phyloP scores from a whole-genome alignment of 1,140 invertebrate genomes.

The Luehdorfia chinensis region DNA sequence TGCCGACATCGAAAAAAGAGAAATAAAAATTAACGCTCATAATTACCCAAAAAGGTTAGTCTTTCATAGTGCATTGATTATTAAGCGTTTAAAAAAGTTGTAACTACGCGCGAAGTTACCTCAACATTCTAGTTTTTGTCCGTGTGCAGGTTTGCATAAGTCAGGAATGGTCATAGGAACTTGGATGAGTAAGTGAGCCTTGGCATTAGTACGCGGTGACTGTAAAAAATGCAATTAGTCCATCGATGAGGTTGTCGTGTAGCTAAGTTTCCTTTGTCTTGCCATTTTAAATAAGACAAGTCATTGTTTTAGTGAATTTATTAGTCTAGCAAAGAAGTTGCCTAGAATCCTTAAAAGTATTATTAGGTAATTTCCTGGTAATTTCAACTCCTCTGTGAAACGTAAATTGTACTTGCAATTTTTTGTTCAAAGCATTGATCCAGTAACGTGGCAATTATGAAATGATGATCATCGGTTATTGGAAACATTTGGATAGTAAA shows the following conservation, averaged over 20 bases:
- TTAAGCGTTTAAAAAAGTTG: constrained; percentile 35
- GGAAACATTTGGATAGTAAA: no score
- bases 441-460: no score
- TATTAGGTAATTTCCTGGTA: constrained; percentile 38
- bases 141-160: constrained; percentile 53
- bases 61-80: constrained; percentile 46
- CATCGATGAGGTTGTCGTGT: constrained; percentile 55
- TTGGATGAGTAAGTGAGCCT: constrained; percentile 69
- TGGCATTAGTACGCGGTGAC: constrained; percentile 64
- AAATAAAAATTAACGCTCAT: constrained; percentile 23
- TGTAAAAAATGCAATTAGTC: constrained; percentile 66
- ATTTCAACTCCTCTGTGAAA: constrained; percentile 22
- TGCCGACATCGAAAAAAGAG: constrained; percentile 37
- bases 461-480: no score
- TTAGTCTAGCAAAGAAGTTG: constrained; percentile 40
- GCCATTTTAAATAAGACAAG: constrained; percentile 44
- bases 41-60: constrained; percentile 51
- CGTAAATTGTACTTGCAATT: not conserved
- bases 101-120: constrained; percentile 41
- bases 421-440: not conserved
- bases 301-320: constrained; percentile 67
- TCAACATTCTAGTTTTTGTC: constrained; percentile 57
- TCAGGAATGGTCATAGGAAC: constrained; percentile 64
- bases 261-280: constrained; percentile 68
- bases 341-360: constrained; percentile 21